phyloP scores from a whole-genome alignment of 2,888 invertebrate genomes.

The Pammene fasciana region DNA sequence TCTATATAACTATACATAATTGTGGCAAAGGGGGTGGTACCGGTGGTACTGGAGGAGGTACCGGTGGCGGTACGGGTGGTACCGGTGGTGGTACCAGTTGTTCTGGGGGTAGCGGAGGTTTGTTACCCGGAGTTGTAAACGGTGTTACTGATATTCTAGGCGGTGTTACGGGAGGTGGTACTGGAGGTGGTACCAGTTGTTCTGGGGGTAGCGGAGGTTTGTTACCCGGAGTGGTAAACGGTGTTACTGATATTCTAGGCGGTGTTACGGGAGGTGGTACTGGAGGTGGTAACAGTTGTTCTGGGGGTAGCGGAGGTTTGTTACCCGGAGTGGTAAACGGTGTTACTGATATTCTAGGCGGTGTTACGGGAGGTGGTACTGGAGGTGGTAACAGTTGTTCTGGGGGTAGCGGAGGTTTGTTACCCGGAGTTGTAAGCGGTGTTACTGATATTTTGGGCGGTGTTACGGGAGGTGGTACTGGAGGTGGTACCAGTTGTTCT shows the following conservation, averaged over 20 bases:
- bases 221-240: no score
- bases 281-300: neutral
- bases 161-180: neutral
- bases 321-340: no score
- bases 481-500: neutral
- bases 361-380: no score
- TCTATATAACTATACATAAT: slow-evolving; percentile 2
- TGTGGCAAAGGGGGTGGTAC: neutral
- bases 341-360: no score
- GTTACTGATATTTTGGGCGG: no score
- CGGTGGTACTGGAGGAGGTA: neutral
- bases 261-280: neutral
- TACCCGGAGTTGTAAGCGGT: no score
- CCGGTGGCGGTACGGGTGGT: neutral
- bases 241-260: no score
- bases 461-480: neutral
- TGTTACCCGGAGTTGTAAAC: neutral
- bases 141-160: neutral
- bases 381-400: no score
- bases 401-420: no score
- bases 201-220: no score
- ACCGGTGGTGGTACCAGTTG: neutral
- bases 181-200: neutral
- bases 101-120: neutral
- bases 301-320: no score